Evolutionary conservation across 2,113 vertebrate species (phyloP).

Genomic region (Cariama cristata): DNA sequence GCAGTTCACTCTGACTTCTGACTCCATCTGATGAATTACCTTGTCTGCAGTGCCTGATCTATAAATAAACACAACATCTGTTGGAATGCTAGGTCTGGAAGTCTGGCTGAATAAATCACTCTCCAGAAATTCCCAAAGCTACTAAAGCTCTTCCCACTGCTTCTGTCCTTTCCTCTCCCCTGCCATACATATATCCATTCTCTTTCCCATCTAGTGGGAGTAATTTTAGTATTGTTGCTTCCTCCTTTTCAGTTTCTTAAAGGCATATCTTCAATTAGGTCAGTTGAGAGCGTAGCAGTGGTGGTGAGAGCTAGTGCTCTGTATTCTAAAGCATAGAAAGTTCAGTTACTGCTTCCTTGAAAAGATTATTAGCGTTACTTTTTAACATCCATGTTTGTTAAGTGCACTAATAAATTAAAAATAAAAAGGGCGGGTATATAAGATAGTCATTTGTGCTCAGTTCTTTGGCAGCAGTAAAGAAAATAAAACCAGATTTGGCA

Average conservation of each 20-base stretch:
- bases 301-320: not conserved
- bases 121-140: conserved; percentile 25
- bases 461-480: not conserved
- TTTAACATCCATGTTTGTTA: not conserved
- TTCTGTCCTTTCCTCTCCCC: not conserved
- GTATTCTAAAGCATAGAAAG: not conserved
- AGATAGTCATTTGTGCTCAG: not conserved
- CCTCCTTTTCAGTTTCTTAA: not conserved
- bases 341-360: not conserved
- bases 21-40: conserved; percentile 46
- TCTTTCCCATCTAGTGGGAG: not conserved
- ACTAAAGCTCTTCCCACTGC: not conserved
- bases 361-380: not conserved
- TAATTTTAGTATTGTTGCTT: not conserved
- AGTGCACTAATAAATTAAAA: not conserved
- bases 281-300: not conserved
- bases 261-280: not conserved
- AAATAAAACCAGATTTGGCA: not conserved
- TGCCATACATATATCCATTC: not conserved
- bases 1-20: not conserved
- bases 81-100: conserved; percentile 5
- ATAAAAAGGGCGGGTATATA: not conserved
- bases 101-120: conserved; percentile 37
- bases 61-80: conserved; percentile 63
- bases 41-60: conserved; percentile 23